A percentile compares a stretch with the other conserved stretches of the same genome.
Conservation (phyloP, 2,113 vertebrate species). For the Jaculus jaculus region DNA sequence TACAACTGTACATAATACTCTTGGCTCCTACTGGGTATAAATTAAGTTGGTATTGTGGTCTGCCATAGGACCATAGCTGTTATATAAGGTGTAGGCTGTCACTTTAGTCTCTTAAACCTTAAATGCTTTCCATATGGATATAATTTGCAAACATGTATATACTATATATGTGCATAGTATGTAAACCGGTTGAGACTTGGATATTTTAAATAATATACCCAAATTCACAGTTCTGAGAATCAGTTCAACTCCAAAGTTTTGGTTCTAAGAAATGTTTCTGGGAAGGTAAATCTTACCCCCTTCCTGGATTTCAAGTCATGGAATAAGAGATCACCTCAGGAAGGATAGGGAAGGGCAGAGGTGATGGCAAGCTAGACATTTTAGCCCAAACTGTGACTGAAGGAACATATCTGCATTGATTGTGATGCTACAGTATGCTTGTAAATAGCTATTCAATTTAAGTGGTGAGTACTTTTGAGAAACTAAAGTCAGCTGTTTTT, state of each 20-base stretch:
- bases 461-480: not conserved
- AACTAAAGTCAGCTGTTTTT: not conserved
- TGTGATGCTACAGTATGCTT: constrained; percentile 1
- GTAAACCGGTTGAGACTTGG: not conserved
- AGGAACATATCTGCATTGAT: not conserved
- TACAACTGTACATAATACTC: not conserved
- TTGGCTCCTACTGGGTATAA: not conserved
- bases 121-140: not conserved
- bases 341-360: not conserved
- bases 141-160: not conserved
- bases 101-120: constrained; percentile 19
- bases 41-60: not conserved
- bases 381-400: not conserved
- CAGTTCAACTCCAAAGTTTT: not conserved
- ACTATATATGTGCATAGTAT: not conserved
- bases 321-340: not conserved
- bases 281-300: not conserved
- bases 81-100: not conserved
- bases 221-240: constrained; percentile 25
- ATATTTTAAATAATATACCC: not conserved
- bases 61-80: not conserved
- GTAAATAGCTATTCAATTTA: constrained; percentile 12
- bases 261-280: not conserved
- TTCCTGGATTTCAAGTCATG: constrained; percentile 19
- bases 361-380: not conserved